A percentile compares a stretch with the other conserved stretches of the same genome.
These are phyloP conservation scores for Plumapathes pennacea DNA, from an alignment of 92 coral and sea anemone species.

Conservation along the genomic window DNA sequence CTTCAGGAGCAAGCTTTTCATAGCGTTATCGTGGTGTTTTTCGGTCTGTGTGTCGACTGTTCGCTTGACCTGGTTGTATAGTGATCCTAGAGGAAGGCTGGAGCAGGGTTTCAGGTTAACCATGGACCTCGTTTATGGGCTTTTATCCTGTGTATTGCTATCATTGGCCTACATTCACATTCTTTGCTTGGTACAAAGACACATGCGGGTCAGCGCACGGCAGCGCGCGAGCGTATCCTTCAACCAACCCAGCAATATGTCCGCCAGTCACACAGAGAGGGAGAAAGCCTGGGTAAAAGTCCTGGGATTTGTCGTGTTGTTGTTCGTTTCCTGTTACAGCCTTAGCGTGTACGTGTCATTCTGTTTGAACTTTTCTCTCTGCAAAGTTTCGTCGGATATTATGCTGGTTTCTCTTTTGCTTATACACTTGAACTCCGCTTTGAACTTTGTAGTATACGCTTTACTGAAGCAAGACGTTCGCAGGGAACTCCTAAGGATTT, in stretches of 20 bases:
- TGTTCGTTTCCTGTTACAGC: conserved; percentile 65
- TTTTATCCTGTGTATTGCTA: conserved; percentile 35
- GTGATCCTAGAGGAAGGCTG: conserved; percentile 1
- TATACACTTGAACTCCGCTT: conserved; percentile 62
- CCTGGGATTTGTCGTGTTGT: conserved; percentile 61
- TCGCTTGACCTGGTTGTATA: conserved; percentile 51
- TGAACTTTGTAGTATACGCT: conserved; percentile 73
- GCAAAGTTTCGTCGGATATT: conserved; percentile 19
- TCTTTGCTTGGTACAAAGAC: conserved; percentile 32
- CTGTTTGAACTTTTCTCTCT: conserved; percentile 53
- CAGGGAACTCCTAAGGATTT: conserved; percentile 22
- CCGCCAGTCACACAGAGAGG: background rate
- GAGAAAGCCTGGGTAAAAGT: conserved; percentile 58
- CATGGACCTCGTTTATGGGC: conserved; percentile 37
- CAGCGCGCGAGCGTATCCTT: conserved; percentile 12
- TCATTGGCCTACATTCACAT: conserved; percentile 24
- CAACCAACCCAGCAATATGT: background rate
- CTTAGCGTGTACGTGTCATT: conserved; percentile 57
- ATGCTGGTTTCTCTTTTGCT: conserved; percentile 45
- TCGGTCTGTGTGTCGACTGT: conserved; percentile 46
- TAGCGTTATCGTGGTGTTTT: conserved; percentile 47
- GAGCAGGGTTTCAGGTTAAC: conserved; percentile 15
- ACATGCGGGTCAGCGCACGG: conserved; percentile 11
- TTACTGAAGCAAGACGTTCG: conserved; percentile 62
- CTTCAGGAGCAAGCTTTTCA: conserved; percentile 17